These are phyloP conservation scores for Porites lutea DNA, from an alignment of 64 coral and sea anemone genomes.

Conservation along the genomic window DNA sequence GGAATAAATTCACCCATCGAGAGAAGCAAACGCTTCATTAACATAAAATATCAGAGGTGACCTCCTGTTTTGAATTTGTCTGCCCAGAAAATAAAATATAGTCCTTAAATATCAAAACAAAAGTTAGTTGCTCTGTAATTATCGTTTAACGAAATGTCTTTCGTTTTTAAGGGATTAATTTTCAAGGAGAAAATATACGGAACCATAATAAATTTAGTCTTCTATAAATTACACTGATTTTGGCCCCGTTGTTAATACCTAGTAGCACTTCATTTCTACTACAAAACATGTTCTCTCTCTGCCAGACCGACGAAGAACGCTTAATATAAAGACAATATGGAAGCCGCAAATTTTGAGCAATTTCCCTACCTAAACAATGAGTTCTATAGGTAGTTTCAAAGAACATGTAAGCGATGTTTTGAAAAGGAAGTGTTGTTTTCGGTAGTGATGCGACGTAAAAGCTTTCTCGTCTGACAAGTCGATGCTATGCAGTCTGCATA, in stretches of 20 bases:
- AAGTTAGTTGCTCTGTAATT: not conserved
- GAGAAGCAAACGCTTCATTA: slow-evolving; percentile 5
- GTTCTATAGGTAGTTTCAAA: not conserved
- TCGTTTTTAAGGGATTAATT: not conserved
- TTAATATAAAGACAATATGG: not conserved
- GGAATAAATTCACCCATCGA: not conserved
- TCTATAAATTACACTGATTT: too few species aligned
- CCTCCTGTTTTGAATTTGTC: slow-evolving; percentile 19
- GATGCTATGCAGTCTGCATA: too few species aligned
- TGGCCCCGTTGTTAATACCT: not conserved
- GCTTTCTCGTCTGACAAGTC: too few species aligned
- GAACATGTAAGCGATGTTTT: not conserved
- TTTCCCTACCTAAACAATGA: not conserved
- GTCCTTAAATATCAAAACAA: not conserved
- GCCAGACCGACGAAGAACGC: not conserved
- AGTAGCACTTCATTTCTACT: not conserved
- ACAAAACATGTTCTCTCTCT: not conserved
- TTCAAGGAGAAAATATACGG: not conserved
- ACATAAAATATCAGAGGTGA: slow-evolving; percentile 21
- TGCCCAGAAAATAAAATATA: not conserved
- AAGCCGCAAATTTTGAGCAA: not conserved
- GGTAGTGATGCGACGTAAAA: not conserved
- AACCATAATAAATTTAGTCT: not conserved
- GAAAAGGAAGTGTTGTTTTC: not conserved
- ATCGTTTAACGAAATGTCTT: not conserved